A percentile compares a stretch with the other conserved stretches of the same genome.
These are phyloP conservation scores for Coregonus ussuriensis DNA, from an alignment of 2,797 vertebrate genomes.

Conservation along the genomic window DNA sequence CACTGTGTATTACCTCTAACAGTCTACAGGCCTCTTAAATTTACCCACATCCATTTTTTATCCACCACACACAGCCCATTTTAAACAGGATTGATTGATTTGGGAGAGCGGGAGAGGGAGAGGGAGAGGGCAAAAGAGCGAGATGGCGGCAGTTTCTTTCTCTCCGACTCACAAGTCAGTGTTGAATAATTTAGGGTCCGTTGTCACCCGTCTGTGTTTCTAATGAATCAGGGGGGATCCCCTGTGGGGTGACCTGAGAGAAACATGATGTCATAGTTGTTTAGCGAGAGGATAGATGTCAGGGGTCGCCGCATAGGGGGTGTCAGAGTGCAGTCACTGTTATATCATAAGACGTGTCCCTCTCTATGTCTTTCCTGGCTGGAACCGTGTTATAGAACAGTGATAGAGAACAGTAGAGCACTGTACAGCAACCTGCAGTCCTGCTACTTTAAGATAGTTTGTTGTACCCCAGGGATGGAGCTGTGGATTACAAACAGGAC, in stretches of 20 bases:
- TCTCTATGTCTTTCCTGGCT: neutral
- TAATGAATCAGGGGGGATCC: conserved; percentile 70
- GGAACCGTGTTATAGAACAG: neutral
- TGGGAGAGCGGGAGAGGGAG: neutral
- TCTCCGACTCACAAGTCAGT: conserved; percentile 54
- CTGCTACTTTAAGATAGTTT: neutral
- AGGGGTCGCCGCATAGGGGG: conserved; percentile 41
- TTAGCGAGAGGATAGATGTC: conserved; percentile 35
- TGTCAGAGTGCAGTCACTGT: conserved; percentile 21
- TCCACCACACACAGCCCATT: conserved; percentile 18
- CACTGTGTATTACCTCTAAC: neutral
- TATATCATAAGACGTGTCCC: conserved; percentile 11
- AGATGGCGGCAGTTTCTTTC: conserved; percentile 33
- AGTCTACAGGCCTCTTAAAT: neutral
- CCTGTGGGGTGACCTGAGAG: conserved; percentile 52
- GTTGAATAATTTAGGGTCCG: conserved; percentile 73
- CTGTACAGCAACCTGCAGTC: conserved; percentile 20
- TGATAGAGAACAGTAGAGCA: neutral
- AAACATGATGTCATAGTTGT: conserved; percentile 42
- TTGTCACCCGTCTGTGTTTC: conserved; percentile 65
- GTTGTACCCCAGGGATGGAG: no score
- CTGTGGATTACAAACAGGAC: neutral
- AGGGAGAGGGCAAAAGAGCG: conserved; percentile 37
- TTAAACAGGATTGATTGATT: conserved; percentile 37
- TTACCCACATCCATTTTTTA: conserved; percentile 30